Conservation (phyloP, 2,113 vertebrate genomes). For the Corythornis madagascariensis region DNA sequence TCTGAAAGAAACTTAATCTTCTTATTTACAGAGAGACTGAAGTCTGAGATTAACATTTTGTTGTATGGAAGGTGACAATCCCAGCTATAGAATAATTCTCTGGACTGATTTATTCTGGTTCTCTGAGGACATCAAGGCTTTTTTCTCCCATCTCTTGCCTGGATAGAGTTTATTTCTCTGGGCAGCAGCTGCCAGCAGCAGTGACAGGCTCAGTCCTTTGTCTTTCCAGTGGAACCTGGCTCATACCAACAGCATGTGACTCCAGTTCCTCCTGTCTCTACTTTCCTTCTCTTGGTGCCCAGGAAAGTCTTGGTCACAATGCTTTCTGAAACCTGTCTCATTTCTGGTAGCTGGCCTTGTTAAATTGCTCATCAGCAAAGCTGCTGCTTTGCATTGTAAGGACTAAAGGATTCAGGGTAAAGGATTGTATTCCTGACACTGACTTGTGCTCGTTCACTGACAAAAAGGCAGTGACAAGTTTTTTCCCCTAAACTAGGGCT, state of each 20-base stretch:
- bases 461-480: not conserved
- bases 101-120: not conserved
- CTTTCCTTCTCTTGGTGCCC: not conserved
- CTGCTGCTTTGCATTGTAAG: not conserved
- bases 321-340: not conserved
- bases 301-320: not conserved
- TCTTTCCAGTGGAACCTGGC: not conserved
- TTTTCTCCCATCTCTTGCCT: not conserved
- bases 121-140: not conserved
- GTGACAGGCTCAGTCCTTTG: not conserved
- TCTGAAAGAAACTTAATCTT: not conserved
- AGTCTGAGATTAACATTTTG: not conserved
- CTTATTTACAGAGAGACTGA: not conserved
- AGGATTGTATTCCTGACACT: not conserved
- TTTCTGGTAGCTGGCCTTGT: not conserved
- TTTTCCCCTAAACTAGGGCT: slow-evolving; percentile 25
- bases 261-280: not conserved
- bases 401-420: not conserved
- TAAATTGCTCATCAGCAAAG: not conserved
- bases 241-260: not conserved
- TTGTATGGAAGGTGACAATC: not conserved
- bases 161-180: not conserved
- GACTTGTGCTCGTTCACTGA: not conserved
- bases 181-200: not conserved
- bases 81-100: not conserved